Percentiles rank a stretch among this genome's conserved stretches.
These are phyloP conservation scores for Drosophila ironensis DNA, from an alignment of 1,140 invertebrate species.

Conservation along the genomic window DNA sequence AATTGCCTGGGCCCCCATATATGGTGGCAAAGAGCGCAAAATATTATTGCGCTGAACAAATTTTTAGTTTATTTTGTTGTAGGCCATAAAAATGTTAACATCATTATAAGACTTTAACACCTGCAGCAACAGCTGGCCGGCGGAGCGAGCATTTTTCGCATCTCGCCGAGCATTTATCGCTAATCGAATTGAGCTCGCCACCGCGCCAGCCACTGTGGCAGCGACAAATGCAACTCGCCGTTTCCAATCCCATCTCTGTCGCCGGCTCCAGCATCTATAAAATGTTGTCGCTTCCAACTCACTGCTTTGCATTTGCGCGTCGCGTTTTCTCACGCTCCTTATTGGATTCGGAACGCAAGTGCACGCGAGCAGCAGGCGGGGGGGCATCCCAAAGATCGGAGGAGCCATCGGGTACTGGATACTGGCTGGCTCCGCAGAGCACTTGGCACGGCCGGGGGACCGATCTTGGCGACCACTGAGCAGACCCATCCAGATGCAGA, in stretches of 20 bases:
- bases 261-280: constrained; percentile 56
- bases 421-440: not conserved
- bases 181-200: constrained; percentile 63
- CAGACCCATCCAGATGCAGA: constrained; percentile 33
- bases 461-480: constrained; percentile 21
- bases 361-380: constrained; percentile 50
- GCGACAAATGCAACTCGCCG: constrained; percentile 34
- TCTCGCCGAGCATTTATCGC: constrained; percentile 63
- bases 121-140: constrained; percentile 57
- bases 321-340: constrained; percentile 77
- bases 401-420: not conserved
- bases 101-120: constrained; percentile 76
- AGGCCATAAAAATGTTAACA: constrained; percentile 77
- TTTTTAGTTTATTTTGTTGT: constrained; percentile 74
- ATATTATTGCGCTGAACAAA: constrained; percentile 71
- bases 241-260: constrained; percentile 1
- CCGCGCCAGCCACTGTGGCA: constrained; percentile 6
- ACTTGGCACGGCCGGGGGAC: no score
- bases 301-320: constrained; percentile 72
- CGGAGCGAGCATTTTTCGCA: constrained; percentile 66
- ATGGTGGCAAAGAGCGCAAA: constrained; percentile 55
- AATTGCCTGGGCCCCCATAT: constrained; percentile 57
- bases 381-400: not conserved
- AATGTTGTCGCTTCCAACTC: constrained; percentile 67
- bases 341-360: constrained; percentile 74